phyloP scores from a whole-genome alignment of 2,888 invertebrate species.

The Tortricodes alternella region DNA sequence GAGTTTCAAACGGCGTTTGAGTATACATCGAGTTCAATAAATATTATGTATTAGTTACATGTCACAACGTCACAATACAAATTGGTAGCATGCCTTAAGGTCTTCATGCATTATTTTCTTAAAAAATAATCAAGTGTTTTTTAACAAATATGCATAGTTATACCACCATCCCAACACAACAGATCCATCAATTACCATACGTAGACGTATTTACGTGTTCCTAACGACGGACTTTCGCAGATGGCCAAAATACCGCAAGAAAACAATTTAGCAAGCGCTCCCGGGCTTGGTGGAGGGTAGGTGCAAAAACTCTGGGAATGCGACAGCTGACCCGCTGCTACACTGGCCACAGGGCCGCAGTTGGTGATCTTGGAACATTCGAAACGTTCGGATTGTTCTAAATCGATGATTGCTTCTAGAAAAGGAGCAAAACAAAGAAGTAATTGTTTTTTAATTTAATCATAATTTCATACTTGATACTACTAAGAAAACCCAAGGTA shows the following conservation, averaged over 20 bases:
- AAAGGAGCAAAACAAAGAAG: no score
- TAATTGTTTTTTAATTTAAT: no score
- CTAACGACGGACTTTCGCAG: constrained; percentile 38
- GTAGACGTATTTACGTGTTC: constrained; percentile 20
- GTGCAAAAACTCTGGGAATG: constrained; percentile 73
- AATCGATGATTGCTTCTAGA: background rate
- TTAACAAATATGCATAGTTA: background rate
- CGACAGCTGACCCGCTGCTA: constrained; percentile 73
- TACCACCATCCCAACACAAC: background rate
- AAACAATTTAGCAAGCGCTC: constrained; percentile 67
- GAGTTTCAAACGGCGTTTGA: no score
- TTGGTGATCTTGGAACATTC: constrained; percentile 33
- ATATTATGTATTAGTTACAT: no score
- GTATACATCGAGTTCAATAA: no score
- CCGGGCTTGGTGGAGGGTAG: constrained; percentile 40
- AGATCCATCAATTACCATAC: constrained; percentile 24
- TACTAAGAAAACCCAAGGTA: no score
- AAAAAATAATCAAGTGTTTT: no score
- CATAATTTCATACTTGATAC: no score
- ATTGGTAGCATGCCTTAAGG: no score
- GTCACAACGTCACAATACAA: no score
- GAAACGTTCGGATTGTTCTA: constrained; percentile 1
- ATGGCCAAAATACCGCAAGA: constrained; percentile 58
- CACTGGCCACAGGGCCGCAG: constrained; percentile 52
- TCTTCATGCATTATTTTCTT: no score